phyloP scores from a whole-genome alignment of 2,113 vertebrate genomes.

The Cnemophilus loriae region DNA sequence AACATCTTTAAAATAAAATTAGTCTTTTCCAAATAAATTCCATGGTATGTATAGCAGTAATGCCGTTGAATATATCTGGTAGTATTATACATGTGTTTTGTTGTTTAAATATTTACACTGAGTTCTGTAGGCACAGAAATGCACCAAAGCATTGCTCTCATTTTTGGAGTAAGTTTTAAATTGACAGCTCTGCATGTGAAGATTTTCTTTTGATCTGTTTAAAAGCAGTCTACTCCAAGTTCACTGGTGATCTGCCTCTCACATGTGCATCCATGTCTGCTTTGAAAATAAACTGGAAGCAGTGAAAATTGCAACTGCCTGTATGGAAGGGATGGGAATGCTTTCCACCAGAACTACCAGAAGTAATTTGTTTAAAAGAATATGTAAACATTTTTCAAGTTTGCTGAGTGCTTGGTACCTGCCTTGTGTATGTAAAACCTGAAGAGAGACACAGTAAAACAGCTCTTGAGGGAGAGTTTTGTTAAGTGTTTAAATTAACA shows the following conservation, averaged over 20 bases:
- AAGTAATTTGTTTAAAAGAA: neutral
- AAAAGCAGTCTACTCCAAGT: neutral
- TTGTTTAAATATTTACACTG: neutral
- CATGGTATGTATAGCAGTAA: neutral
- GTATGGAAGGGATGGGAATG: neutral
- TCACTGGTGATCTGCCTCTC: neutral
- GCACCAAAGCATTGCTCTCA: neutral
- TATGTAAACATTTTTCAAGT: neutral
- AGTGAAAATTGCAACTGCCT: neutral
- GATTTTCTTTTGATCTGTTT: neutral
- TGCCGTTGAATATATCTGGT: neutral
- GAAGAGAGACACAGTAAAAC: neutral
- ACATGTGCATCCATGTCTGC: neutral
- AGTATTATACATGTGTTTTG: neutral
- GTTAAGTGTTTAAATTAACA: neutral
- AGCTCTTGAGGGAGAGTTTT: neutral
- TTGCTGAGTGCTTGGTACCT: neutral
- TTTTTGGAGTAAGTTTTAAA: neutral
- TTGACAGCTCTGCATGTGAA: neutral
- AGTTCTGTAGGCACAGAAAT: neutral
- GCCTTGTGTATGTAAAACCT: neutral
- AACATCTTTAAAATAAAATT: neutral
- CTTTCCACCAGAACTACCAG: neutral
- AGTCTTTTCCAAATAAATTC: neutral
- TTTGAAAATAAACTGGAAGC: neutral